These are phyloP conservation scores for Circaetus cinerascens DNA, from an alignment of 2,113 vertebrate species.

Conservation along the genomic window DNA sequence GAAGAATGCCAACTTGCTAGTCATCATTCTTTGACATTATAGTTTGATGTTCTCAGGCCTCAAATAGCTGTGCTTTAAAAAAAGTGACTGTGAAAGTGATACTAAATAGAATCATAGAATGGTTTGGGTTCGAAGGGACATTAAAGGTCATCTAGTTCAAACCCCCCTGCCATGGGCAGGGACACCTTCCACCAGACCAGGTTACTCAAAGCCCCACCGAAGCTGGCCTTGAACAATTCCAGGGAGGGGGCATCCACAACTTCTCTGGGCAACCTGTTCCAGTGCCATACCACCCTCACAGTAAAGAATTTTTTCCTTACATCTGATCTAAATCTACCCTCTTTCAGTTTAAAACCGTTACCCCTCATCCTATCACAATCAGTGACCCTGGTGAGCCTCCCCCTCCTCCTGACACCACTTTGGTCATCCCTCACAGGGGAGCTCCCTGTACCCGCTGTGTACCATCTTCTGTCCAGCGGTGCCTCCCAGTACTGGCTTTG, in stretches of 20 bases:
- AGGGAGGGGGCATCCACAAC: not conserved
- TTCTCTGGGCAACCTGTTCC: not conserved
- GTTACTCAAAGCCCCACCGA: not conserved
- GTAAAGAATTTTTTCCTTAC: not conserved
- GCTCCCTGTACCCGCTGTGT: not conserved
- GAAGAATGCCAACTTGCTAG: not conserved
- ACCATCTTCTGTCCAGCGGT: not conserved
- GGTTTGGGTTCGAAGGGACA: not conserved
- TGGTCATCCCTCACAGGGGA: not conserved
- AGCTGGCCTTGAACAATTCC: not conserved
- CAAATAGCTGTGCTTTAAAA: not conserved
- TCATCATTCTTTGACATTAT: not conserved
- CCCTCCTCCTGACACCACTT: not conserved
- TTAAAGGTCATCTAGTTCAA: not conserved
- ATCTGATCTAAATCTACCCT: not conserved
- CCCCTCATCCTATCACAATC: accelerated
- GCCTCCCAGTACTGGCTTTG: no score
- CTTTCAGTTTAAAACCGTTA: no score
- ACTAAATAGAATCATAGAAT: not conserved
- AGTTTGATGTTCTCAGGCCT: not conserved
- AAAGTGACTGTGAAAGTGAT: not conserved
- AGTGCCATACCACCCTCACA: not conserved
- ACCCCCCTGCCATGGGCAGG: not conserved
- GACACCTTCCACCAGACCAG: not conserved
- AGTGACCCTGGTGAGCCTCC: not conserved